Conservation (phyloP, 64 coral and sea anemone species). For the Hydrozoanthus tunicans region DNA sequence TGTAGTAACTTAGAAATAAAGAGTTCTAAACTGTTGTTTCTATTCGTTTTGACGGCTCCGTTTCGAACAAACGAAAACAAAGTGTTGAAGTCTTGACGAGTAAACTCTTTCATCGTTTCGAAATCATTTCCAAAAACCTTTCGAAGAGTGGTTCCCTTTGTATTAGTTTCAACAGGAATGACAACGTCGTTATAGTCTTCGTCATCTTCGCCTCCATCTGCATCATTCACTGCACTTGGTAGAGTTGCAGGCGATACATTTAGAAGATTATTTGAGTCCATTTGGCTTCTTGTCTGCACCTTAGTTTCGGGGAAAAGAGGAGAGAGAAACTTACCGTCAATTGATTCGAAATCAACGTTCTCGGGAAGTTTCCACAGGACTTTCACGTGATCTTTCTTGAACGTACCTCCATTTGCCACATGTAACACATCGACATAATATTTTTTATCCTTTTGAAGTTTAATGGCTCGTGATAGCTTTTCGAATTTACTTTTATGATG, state of each 20-base stretch:
- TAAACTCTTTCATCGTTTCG: conserved; percentile 1
- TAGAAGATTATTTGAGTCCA: neutral
- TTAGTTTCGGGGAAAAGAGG: neutral
- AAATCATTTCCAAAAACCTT: neutral
- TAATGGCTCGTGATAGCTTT: neutral
- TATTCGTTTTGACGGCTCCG: neutral
- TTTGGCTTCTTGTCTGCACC: neutral
- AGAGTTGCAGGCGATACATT: neutral
- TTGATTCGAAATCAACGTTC: neutral
- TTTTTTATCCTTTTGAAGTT: neutral
- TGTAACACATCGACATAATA: conserved; percentile 31
- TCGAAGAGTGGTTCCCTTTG: neutral
- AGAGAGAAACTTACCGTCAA: conserved; percentile 16
- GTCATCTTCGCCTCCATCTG: conserved; percentile 35
- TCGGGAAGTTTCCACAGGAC: conserved; percentile 16
- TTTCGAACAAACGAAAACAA: conserved; percentile 2
- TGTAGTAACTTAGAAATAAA: neutral
- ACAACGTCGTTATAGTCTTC: conserved; percentile 33
- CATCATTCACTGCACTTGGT: neutral
- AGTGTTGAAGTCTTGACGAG: conserved; percentile 25
- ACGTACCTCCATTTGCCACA: conserved; percentile 26
- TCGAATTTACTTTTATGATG: neutral
- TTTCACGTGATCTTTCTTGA: conserved; percentile 38
- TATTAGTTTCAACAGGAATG: neutral
- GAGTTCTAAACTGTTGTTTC: neutral